Evolutionary conservation across 2,888 invertebrate species (phyloP), one percentile per base, ranked within the genome.

Genomic region (Cephus pulcher): DNA sequence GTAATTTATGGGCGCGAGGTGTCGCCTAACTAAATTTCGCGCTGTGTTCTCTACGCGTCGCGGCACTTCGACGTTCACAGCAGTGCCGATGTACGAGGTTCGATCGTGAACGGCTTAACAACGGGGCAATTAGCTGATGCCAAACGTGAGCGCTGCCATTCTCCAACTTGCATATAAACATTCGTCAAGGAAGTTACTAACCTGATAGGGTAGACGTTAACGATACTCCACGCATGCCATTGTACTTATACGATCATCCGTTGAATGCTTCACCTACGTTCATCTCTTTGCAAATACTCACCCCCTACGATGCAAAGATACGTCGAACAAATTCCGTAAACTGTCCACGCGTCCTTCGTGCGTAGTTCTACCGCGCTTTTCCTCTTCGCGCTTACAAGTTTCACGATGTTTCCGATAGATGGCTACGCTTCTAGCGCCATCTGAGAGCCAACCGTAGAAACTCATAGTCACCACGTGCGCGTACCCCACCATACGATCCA

Each of bases 1-100:
- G 81, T 84, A 85, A 85, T 90, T 90, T 90, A 90, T 89, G 86
- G 86, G 84, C 88, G 84, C 82, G 84, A 86, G 82, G 85, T 84
- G 86, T 85, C 84, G 85, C 84, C 83, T 85, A 87, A 86, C 88
- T 87, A 89, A 89, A 88, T 89, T 89, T 87, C 68, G 75, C 79
- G 69, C 70, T 33, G 15, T 40, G 40, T 71, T 33, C 71, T 32
- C 33, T 71, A 71, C 71, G 71, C 78, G 69, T 69, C 73, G 70
- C 75, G 68, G 56, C 12, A 30, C 40, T n/a, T 11, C 15, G 34
- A 75, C 69, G 71, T 78, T 80, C 83, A 78, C 84, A 80, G 82
- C 79, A 79, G 78, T 76, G 76, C 82, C 84, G 80, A 82, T 81
- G 81, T 82, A 84, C 81, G 81, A n/a, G 35, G 56, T 68, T 37